Conservation (phyloP, 2,888 invertebrate genomes). For the Ethmia dodecea region DNA sequence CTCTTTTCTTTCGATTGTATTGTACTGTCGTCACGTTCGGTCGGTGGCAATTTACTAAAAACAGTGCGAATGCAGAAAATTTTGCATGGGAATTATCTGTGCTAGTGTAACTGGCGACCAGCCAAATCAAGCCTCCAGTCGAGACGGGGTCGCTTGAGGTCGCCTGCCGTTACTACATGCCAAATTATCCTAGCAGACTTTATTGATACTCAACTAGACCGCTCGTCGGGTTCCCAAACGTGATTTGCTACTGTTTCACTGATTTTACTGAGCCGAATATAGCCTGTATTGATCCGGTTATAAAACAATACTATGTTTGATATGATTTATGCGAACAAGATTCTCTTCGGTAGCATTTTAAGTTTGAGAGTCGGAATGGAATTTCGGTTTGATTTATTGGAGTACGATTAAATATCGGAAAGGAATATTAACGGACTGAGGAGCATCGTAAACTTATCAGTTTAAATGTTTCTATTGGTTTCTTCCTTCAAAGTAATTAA, state of each 20-base stretch:
- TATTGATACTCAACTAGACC: conserved; percentile 29
- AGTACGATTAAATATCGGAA: too few species aligned
- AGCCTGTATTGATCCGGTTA: conserved; percentile 7
- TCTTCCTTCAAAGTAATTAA: too few species aligned
- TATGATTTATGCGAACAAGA: too few species aligned
- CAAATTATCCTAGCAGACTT: conserved; percentile 48
- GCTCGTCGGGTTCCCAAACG: conserved; percentile 7
- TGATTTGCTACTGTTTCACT: conserved; percentile 5
- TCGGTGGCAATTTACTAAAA: conserved; percentile 2
- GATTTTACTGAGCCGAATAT: conserved; percentile 3
- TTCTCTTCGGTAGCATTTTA: too few species aligned
- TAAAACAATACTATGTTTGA: background rate
- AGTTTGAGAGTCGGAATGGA: too few species aligned
- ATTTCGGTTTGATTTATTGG: too few species aligned
- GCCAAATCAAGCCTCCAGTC: conserved; percentile 52
- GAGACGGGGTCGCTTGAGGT: conserved; percentile 37
- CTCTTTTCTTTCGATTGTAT: too few species aligned
- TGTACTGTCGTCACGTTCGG: too few species aligned
- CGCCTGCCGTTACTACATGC: conserved; percentile 37
- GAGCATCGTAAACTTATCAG: too few species aligned
- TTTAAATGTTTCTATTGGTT: too few species aligned
- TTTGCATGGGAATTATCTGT: conserved; percentile 38
- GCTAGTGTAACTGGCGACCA: conserved; percentile 54
- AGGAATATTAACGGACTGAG: too few species aligned
- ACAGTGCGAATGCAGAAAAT: conserved; percentile 13